A percentile compares a stretch with the other conserved stretches of the same genome.
These are phyloP conservation scores for Nannospalax galili DNA, from an alignment of 2,113 vertebrate genomes.

Conservation along the genomic window DNA sequence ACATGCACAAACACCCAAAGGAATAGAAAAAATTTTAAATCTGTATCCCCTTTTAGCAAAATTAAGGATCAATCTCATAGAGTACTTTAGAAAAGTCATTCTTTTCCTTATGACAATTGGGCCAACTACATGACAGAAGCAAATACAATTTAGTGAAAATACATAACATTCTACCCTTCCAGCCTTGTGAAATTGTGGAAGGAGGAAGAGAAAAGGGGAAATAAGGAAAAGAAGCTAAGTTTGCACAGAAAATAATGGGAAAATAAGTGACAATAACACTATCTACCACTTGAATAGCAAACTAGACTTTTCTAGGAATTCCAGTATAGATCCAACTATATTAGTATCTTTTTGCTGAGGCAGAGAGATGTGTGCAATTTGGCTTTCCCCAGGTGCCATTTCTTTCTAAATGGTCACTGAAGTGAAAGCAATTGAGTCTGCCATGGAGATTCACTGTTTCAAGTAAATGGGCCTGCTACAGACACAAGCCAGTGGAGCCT, in stretches of 20 bases:
- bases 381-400: background rate
- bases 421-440: background rate
- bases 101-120: constrained; percentile 39
- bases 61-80: background rate
- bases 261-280: background rate
- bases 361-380: background rate
- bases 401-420: background rate
- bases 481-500: background rate
- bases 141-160: background rate
- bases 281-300: background rate
- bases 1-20: background rate
- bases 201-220: background rate
- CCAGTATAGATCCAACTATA: background rate
- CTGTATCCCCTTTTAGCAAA: constrained; percentile 29
- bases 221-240: background rate
- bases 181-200: background rate
- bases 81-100: background rate
- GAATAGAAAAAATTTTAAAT: constrained; percentile 28
- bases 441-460: background rate
- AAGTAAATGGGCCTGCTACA: constrained; percentile 12
- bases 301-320: background rate
- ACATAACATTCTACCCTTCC: background rate
- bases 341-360: background rate
- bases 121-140: background rate
- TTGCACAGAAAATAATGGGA: background rate